Conservation (phyloP, 2,113 vertebrate species). For the Centropus unirufus region DNA sequence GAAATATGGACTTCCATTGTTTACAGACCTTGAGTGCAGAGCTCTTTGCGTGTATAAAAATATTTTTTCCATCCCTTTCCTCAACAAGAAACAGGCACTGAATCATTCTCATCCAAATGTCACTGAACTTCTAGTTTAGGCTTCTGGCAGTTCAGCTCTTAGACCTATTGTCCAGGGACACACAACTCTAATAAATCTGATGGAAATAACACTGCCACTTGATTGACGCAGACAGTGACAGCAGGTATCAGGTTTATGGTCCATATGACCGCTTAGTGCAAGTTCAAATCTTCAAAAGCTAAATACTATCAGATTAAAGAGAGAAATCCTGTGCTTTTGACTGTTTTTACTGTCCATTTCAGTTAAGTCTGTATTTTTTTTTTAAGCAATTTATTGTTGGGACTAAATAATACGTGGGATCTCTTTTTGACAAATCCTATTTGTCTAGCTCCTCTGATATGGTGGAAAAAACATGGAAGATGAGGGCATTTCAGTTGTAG, state of each 20-base stretch:
- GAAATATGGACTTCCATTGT: constrained; percentile 13
- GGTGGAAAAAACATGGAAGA: neutral
- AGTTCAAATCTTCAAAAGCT: constrained; percentile 29
- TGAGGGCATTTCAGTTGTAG: neutral
- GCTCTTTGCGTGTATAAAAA: neutral
- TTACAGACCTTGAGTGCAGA: constrained; percentile 41
- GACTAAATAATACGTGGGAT: neutral
- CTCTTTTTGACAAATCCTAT: neutral
- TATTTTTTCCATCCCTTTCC: neutral
- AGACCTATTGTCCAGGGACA: constrained; percentile 14
- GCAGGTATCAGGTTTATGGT: neutral
- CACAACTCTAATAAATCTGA: neutral
- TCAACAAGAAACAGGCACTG: neutral
- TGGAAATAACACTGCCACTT: constrained; percentile 45
- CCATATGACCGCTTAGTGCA: neutral
- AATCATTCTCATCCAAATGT: constrained; percentile 50
- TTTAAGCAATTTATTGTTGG: constrained; percentile 11
- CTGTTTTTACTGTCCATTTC: neutral
- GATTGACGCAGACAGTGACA: constrained; percentile 40
- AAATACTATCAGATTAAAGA: constrained; percentile 29
- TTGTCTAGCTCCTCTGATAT: neutral
- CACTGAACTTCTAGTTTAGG: constrained; percentile 62
- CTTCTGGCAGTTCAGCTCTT: constrained; percentile 57
- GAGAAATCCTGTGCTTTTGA: constrained; percentile 8
- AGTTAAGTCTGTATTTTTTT: neutral